Evolutionary conservation across 1,140 invertebrate genomes (phyloP), one percentile per base, ranked within the genome.

Genomic region (Orius laevigatus): DNA sequence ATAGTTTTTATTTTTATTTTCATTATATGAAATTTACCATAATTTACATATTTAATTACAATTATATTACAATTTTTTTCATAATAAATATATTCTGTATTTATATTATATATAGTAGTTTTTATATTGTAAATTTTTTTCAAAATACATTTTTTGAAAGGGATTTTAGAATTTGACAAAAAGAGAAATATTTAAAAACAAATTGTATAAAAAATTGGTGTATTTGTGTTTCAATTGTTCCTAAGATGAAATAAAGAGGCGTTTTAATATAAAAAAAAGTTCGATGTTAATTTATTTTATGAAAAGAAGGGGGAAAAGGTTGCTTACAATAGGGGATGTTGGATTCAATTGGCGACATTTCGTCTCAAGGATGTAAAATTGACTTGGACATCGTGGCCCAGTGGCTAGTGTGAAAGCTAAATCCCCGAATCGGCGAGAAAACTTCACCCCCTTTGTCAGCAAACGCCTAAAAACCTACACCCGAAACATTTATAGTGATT

Each of bases 41-140:
- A 51, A 51, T 51, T 19, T 51, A 51, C 49, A 51, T 51, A 39
- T 25, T 19, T 51, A 51, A 46, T 51, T 51, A 51, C 49, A 51
- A 25, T n/a, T 46, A 51, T 51, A 38, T 45, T 51, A 51, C 49
- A 51, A 43, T 32, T 50, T 42, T 42, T 38, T 50, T 36, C 41
- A 50, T 50, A 50, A 44, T 50, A 50, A 49, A 50, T 50, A 50
- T 45, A 46, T 51, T 45, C 43, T 15, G 43, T 45, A 31, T 42
- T 45, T 45, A 45, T 19, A 45, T 19, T 45, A n/a, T 31, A 25
- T n/a, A 45, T 46, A 46, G 34, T 51, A 35, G 39, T 41, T 15
- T 16, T 38, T 44, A 46, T 36, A 34, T 46, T 36, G 20, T 20
- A 18, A 20, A 35, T 38, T 35, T 25, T 44, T 6, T 49, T 31